These are phyloP conservation scores for Sisor rabdophorus DNA, from an alignment of 2,113 vertebrate genomes.

Conservation along the genomic window DNA sequence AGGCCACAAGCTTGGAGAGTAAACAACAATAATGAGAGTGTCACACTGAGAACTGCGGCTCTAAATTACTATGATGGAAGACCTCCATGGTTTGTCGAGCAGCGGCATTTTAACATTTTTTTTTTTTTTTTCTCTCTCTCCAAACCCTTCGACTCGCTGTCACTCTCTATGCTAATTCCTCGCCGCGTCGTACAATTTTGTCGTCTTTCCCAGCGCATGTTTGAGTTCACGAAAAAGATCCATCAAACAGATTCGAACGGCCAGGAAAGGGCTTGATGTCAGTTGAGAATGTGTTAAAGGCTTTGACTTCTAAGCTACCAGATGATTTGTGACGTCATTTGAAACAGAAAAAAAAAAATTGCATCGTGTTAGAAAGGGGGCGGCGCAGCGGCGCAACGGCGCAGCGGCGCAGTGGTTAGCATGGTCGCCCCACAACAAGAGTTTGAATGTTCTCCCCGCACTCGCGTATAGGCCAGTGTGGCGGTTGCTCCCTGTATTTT, in stretches of 20 bases:
- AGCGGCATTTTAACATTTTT: slow-evolving; percentile 20
- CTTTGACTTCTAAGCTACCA: not conserved
- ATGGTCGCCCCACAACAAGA: too few relatives aligned
- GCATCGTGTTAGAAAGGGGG: too few relatives aligned
- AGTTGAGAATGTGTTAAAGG: slow-evolving; percentile 4
- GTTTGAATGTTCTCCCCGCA: too few relatives aligned
- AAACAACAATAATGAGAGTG: slow-evolving; percentile 39
- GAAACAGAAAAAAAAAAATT: too few relatives aligned
- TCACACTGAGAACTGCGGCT: slow-evolving; percentile 29
- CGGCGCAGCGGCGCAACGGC: too few relatives aligned
- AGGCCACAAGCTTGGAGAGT: slow-evolving; percentile 9
- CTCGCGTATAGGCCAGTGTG: too few relatives aligned
- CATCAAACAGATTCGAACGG: slow-evolving; percentile 1
- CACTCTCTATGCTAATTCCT: slow-evolving; percentile 38
- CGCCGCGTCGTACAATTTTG: not conserved
- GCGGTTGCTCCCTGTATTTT: not conserved
- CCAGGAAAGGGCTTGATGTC: slow-evolving; percentile 7
- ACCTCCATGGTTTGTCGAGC: slow-evolving; percentile 31
- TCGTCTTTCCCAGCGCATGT: slow-evolving; percentile 17
- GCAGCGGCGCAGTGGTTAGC: too few relatives aligned
- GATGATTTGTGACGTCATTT: not conserved
- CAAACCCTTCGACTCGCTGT: slow-evolving; percentile 29
- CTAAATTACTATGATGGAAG: slow-evolving; percentile 35
- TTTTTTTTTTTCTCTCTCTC: too few relatives aligned
- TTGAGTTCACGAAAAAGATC: slow-evolving; percentile 12